Evolutionary conservation across 2,888 invertebrate genomes (phyloP), one percentile per base, ranked within the genome.

Genomic region (Harmothoe impar): DNA sequence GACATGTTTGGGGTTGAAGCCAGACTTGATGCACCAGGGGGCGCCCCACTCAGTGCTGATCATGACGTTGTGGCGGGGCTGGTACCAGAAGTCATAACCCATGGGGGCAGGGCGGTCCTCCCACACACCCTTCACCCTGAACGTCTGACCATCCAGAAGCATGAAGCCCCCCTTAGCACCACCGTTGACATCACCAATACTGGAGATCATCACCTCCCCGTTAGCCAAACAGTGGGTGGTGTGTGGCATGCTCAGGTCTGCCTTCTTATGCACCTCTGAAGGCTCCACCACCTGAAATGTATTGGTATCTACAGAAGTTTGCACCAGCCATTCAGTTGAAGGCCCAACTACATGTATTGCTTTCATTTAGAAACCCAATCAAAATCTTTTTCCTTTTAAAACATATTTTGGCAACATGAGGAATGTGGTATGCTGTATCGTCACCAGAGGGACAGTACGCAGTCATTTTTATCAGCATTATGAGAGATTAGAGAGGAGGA

Each of bases 51-150:
- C 99, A 0, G 98, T 97, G 23, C 98, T 97, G 33, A 99, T 96
- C 97, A 99, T 98, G 0, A 98, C 97, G 96, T 99, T 98, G 94
- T 98, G 97, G 94, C 98, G 97, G 0, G 99, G 99, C 95, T 99
- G 99, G 95, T 99, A 99, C 99, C 99, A 99, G 95, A 98, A 99
- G 96, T 99, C 99, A 95, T 99, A 99, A 3, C 98, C 98, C 93
- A 98, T 95, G 23, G 93, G 92, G 0, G 93, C 77, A 0, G 90
- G 89, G 77, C 91, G 91, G 5, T 95, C 94, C n/a, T 95, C 94
- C 96, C 96, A 96, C 90, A 93, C 95, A 1, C 94, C 95, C 96
- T 97, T 98, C 90, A 97, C 96, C 94, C 97, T 96, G 94, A 98
- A 97, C 0, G 97, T 97, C 94, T 98, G 97, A 29, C 97, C 97